Percentiles rank a stretch among this genome's conserved stretches.
phyloP scores from a whole-genome alignment of 2,113 vertebrate genomes.

The Seriola quinqueradiata region DNA sequence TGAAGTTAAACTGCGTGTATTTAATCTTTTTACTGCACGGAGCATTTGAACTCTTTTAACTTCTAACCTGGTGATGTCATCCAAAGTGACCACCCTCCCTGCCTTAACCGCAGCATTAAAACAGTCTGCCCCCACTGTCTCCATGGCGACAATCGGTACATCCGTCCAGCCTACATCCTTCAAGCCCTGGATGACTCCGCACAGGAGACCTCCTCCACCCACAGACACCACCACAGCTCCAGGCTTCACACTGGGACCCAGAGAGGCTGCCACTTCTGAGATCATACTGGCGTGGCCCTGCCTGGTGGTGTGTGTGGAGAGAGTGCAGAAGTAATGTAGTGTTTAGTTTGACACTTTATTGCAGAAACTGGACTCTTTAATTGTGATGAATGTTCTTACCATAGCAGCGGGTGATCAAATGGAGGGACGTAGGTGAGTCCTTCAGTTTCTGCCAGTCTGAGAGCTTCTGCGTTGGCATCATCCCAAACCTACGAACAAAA shows the following conservation, averaged over 20 bases:
- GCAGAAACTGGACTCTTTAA: not conserved
- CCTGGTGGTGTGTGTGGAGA: constrained; percentile 65
- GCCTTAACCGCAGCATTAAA: constrained; percentile 83
- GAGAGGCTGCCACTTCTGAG: constrained; percentile 75
- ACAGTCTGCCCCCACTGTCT: constrained; percentile 85
- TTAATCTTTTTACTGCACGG: rapidly evolving
- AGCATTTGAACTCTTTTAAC: not conserved
- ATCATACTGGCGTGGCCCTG: constrained; percentile 84
- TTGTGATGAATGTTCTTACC: constrained; percentile 64
- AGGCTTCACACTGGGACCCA: constrained; percentile 74
- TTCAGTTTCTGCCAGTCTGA: constrained; percentile 75
- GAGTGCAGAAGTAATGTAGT: not conserved
- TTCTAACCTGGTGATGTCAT: constrained; percentile 86
- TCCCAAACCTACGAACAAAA: constrained; percentile 83
- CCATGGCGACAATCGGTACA: constrained; percentile 86
- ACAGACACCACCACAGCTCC: constrained; percentile 85
- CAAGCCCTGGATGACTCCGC: constrained; percentile 85
- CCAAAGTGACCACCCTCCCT: constrained; percentile 80
- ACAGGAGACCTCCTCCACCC: constrained; percentile 87
- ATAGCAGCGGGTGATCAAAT: constrained; percentile 86
- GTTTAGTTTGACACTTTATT: not conserved
- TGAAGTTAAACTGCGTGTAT: rapidly evolving
- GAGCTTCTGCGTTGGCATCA: constrained; percentile 84
- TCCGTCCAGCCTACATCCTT: constrained; percentile 81
- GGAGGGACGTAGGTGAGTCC: constrained; percentile 82